These are phyloP conservation scores for Triops cancriformis DNA, from an alignment of 1,140 invertebrate species.

Conservation along the genomic window DNA sequence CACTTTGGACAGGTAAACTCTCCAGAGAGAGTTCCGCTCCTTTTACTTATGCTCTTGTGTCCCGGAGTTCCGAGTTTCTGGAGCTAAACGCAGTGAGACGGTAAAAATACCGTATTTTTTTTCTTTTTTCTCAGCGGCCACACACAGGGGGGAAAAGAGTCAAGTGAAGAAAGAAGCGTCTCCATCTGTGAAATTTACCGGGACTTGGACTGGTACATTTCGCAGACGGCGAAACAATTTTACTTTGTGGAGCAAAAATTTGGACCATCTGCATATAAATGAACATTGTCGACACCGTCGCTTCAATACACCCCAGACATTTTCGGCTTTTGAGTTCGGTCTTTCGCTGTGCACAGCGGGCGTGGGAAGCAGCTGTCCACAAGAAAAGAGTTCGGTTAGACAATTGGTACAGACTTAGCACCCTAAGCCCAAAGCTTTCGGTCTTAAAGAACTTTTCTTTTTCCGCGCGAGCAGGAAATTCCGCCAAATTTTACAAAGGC, in stretches of 20 bases:
- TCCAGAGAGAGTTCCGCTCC: background rate
- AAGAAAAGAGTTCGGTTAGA: background rate
- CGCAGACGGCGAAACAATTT: background rate
- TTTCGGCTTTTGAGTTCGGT: background rate
- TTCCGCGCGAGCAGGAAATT: background rate
- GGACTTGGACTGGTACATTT: background rate
- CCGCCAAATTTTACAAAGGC: background rate
- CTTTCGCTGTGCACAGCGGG: background rate
- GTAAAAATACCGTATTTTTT: background rate
- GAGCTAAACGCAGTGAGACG: background rate
- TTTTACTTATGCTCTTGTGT: constrained; percentile 11
- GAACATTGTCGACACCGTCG: background rate
- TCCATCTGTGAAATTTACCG: background rate
- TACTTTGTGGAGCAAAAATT: background rate
- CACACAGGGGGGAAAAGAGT: background rate
- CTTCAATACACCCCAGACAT: background rate
- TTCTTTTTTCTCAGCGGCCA: background rate
- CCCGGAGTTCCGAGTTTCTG: background rate
- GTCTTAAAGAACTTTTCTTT: background rate
- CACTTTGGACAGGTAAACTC: constrained; percentile 9
- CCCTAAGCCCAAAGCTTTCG: background rate
- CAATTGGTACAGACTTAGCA: background rate
- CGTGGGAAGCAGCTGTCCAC: background rate
- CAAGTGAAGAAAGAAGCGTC: constrained; percentile 5
- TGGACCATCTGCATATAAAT: constrained; percentile 4